Base-by-base conservation (phyloP, 2,113 vertebrate species). In the Colossoma macropomum region DNA sequence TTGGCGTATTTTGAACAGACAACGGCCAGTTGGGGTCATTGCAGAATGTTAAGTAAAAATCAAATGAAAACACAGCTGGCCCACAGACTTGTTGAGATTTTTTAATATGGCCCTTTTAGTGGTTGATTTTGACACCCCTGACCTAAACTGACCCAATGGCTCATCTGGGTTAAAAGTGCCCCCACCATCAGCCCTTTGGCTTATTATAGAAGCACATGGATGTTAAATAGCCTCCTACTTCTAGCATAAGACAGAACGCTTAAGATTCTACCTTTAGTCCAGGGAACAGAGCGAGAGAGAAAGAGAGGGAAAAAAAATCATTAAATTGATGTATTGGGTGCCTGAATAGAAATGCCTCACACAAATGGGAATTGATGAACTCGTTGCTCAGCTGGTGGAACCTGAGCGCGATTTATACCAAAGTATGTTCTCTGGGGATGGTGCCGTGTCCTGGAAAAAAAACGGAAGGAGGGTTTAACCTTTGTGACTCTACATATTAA, bases 341-440 rank as follows among this genome's bases (percentile, higher is more conserved):
- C 86, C 91, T 93, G 92, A 94, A 93, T 94, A 94, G 93, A 93
- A 93, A 92, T 91, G 91, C 89, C 90, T 93, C 81, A 84, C 89
- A 84, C 90, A 93, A 92, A 94, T 93, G 92, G 90, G 93, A 94
- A 94, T 93, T 93, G 93, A 93, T 93, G 91, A 92, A 94, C 86
- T 94, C 89, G 74, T 91, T 93, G 92, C 88, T 90, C 86, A 80
- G 90, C 69, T 70, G 63, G 80, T 91, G 89, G 88, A 90, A 90
- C 86, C 75, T 83, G 87, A 85, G n/a, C 74, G 72, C 82, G 56
- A 89, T 91, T 90, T 89, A 89, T 81, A 41, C 86, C 66, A 1
- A 75, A 69, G 82, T 80, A 50, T 79, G 56, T 86, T 89, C 89
- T 89, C 72, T 84, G 88, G 80, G 88, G 84, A 91, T 81, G 85